Evolutionary conservation across 2,888 invertebrate species (phyloP), one percentile per base, ranked within the genome.

Genomic region (Pelosia muscerda): DNA sequence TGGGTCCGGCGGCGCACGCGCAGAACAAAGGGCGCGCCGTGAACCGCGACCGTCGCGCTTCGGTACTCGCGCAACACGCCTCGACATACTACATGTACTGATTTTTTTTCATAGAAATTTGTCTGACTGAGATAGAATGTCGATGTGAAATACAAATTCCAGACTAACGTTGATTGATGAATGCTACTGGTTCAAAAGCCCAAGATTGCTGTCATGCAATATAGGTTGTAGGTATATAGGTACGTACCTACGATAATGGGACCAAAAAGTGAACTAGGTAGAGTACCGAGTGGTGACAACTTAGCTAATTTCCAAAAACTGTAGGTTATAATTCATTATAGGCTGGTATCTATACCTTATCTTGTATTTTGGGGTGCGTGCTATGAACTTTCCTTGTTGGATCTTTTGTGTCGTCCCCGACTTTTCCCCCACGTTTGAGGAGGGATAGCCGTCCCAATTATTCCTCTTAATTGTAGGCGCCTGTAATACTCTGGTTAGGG

Each of bases 11-110:
- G 83, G 85, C 87, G 88, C 89, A 86, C 88, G 90, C 91, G 88
- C 92, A 91, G 94, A 94, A 95, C 94, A 95, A 95, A 95, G 94
- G 94, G 95, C 94, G 94, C 85, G 88, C 90, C 92, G 92, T 95
- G 94, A 95, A 95, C 94, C 94, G 92, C 88, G 90, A 90, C 94
- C 81, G 94, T 90, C 90, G 87, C 92, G 94, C 90, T 88, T 88
- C 89, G 92, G 85, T 86, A 84, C 87, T 79, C 81, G 71, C 78
- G 77, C 82, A 86, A 79, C 84, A 77, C 78, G 72, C 79, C 79
- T 78, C 81, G 73, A 78, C 79, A 79, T 75, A 79, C 81, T 79
- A 68, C 76, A 78, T 71, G 71, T 80, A 84, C 86, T 83, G 86
- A 86, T 87, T 89, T 88, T 88, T 88, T 86, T 85, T 74, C 72